phyloP scores from a whole-genome alignment of 2,797 vertebrate species.

The Lepus oiostolus region DNA sequence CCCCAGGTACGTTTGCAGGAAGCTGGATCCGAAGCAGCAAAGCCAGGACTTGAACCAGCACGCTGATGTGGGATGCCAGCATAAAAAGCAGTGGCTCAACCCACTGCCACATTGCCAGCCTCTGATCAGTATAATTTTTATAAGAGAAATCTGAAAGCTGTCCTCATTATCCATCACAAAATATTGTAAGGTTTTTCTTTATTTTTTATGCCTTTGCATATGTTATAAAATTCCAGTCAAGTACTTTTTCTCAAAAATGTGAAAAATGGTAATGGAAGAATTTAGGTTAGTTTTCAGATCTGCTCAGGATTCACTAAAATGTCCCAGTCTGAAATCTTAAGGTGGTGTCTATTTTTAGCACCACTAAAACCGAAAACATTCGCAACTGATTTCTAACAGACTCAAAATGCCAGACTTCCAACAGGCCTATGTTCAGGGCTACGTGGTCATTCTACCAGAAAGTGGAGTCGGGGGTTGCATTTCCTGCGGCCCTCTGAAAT shows the following conservation, averaged over 20 bases:
- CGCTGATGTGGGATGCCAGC: too few species aligned
- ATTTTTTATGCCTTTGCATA: neutral
- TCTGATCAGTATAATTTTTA: neutral
- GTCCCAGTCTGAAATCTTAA: neutral
- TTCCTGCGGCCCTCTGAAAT: slow-evolving; percentile 50
- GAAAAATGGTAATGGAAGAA: neutral
- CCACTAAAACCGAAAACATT: neutral
- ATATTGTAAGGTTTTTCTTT: neutral
- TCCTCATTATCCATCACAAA: neutral
- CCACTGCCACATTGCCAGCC: too few species aligned
- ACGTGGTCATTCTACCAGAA: neutral
- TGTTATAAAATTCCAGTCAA: neutral
- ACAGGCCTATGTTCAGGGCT: neutral
- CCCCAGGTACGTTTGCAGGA: too few species aligned
- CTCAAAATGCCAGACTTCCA: neutral
- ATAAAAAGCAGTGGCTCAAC: too few species aligned
- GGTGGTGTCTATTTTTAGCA: neutral
- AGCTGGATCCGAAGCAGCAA: too few species aligned
- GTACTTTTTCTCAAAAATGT: neutral
- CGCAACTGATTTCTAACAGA: neutral
- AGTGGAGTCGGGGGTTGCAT: neutral
- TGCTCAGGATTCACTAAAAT: neutral
- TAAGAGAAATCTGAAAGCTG: neutral
- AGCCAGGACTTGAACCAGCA: too few species aligned
- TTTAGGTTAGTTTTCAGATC: neutral